Evolutionary conservation across 2,797 vertebrate species (phyloP), one percentile per base, ranked within the genome.

Genomic region (Sebastes flavidus): DNA sequence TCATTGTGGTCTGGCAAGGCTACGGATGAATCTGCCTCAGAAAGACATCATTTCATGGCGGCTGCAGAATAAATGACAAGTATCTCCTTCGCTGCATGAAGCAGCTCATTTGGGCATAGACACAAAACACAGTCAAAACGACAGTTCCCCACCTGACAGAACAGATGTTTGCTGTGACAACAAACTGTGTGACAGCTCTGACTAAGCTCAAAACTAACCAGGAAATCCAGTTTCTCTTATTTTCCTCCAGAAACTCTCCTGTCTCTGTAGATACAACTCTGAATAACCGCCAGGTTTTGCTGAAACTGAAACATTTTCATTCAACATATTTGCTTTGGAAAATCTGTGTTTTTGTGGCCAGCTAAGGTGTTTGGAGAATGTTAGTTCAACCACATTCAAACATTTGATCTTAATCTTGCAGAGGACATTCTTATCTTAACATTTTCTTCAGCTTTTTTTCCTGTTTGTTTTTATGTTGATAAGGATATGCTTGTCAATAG

Each of bases 171-270:
- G 61, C 67, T 65, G 81, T 62, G 75, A 82, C 67, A 78, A 81
- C 52, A 82, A 42, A 12, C 58, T 38, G 52, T 27, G 60, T 6
- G 18, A 30, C 66, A 32, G 8, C 1, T 56, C 6, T n/a, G 16
- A 58, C 32, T 72, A 34, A 72, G 79, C 54, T 12, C 60, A 69
- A 72, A 71, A 76, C 67, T 36, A 83, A 88, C 83, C 34, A 81
- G 71, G 42, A 68, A 63, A 75, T 83, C 59, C 56, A 78, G 78
- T 83, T 85, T 36, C 6, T 32, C 8, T 58, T 12, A 61, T 73
- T 74, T 36, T 52, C 6, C 27, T 63, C n/a, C 32, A 5, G 2
- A 14, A 68, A 6, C 29, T 68, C 27, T 30, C 16, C 52, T 36
- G 16, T 34, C 32, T 82, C 24, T 69, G 60, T 6, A 58, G 29